Conservation (phyloP, 2,797 vertebrate species). For the Ficedula albicollis region DNA sequence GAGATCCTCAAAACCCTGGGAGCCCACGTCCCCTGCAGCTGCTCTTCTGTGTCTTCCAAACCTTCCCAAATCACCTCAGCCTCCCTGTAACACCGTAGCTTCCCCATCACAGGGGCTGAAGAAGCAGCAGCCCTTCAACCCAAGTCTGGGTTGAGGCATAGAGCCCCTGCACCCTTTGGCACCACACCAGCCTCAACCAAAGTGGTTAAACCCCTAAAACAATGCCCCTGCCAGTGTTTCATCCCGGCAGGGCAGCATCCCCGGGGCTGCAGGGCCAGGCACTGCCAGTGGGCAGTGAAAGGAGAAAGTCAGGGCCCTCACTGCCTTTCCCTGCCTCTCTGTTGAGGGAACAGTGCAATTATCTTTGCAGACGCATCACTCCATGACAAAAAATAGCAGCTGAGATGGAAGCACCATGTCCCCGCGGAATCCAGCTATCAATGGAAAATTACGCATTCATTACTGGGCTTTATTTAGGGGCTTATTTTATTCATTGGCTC, state of each 20-base stretch:
- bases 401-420: background rate
- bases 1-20: background rate
- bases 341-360: slow-evolving; percentile 7
- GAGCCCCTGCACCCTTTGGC: background rate
- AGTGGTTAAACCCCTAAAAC: background rate
- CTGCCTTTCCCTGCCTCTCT: slow-evolving; percentile 7
- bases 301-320: background rate
- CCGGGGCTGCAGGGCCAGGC: background rate
- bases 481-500: background rate
- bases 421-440: background rate
- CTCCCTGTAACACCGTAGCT: background rate
- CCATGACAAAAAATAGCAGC: slow-evolving; percentile 22
- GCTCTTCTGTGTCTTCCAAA: background rate
- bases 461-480: background rate
- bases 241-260: background rate
- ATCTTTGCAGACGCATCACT: background rate
- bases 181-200: fast-evolving
- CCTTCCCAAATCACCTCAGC: background rate
- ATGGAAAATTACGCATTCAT: slow-evolving; percentile 34
- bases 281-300: background rate
- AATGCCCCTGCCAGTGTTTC: fast-evolving
- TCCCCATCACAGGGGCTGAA: background rate
- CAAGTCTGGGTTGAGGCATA: background rate
- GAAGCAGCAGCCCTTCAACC: background rate
- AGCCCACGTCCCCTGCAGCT: background rate